Conservation (phyloP, 2,888 invertebrate species). For the Apantesis nais region DNA sequence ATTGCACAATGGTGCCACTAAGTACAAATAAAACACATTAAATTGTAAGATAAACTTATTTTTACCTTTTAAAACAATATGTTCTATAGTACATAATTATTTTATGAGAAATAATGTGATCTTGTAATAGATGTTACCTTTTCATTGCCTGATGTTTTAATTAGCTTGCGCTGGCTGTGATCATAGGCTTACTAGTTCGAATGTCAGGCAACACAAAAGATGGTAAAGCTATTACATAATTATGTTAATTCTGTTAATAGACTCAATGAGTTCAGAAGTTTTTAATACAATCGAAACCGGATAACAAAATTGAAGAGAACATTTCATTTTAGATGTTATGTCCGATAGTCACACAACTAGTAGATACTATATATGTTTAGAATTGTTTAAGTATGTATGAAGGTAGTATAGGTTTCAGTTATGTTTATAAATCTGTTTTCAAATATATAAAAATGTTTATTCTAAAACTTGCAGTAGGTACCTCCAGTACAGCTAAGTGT, state of each 20-base stretch:
- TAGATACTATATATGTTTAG: no score
- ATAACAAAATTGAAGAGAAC: no score
- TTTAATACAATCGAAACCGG: no score
- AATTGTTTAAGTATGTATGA: no score
- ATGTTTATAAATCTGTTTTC: no score
- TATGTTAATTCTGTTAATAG: neutral
- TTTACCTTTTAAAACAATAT: neutral
- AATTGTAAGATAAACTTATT: constrained; percentile 11
- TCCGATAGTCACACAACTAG: no score
- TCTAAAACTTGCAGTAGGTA: no score
- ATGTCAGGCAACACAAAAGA: neutral
- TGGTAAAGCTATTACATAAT: neutral
- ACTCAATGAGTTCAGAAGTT: neutral
- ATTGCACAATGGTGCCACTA: neutral
- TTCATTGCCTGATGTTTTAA: neutral
- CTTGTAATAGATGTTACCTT: neutral
- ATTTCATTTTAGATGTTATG: no score
- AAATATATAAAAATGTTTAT: no score
- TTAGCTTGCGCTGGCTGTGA: neutral
- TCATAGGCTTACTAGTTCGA: neutral
- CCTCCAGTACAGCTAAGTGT: no score
- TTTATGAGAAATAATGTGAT: neutral
- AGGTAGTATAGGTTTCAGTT: no score
- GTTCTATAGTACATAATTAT: neutral
- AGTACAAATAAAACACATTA: constrained; percentile 2